phyloP scores from a whole-genome alignment of 2,797 vertebrate species.

The Trematomus bernacchii region DNA sequence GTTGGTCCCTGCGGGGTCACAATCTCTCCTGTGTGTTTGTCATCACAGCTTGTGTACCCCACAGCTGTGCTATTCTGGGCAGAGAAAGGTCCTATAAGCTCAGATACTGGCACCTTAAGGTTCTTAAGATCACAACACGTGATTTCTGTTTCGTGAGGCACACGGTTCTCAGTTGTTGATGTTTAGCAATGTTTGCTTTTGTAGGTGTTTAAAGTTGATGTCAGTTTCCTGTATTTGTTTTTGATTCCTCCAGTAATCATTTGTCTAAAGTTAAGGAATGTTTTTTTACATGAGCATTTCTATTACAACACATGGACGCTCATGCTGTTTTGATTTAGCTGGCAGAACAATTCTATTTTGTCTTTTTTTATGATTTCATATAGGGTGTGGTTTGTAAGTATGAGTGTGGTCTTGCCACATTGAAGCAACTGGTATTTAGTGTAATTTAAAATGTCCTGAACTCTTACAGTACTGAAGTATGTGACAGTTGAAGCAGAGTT shows the following conservation, averaged over 20 bases:
- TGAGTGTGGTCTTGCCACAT: background rate
- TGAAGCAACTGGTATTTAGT: constrained; percentile 36
- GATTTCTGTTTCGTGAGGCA: constrained; percentile 15
- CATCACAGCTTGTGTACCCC: constrained; percentile 62
- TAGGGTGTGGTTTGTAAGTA: background rate
- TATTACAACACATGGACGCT: background rate
- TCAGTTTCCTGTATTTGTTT: background rate
- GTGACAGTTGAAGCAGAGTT: constrained; percentile 51
- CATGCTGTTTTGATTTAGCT: background rate
- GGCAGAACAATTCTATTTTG: background rate
- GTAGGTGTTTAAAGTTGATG: constrained; percentile 4
- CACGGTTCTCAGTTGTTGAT: constrained; percentile 8
- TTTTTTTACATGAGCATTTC: background rate
- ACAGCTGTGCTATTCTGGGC: constrained; percentile 70
- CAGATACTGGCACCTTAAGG: constrained; percentile 54
- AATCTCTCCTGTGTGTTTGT: constrained; percentile 58
- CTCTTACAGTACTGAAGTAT: constrained; percentile 36
- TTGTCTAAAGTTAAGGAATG: background rate
- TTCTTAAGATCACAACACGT: constrained; percentile 43
- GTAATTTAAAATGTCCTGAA: constrained; percentile 41
- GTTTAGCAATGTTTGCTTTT: background rate
- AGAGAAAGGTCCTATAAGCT: constrained; percentile 66
- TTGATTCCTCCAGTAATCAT: background rate
- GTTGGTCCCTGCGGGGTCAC: constrained; percentile 52
- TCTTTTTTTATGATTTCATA: constrained; percentile 9